A percentile compares a stretch with the other conserved stretches of the same genome.
These are phyloP conservation scores for Trinectes maculatus DNA, from an alignment of 2,113 vertebrate species.

Conservation along the genomic window DNA sequence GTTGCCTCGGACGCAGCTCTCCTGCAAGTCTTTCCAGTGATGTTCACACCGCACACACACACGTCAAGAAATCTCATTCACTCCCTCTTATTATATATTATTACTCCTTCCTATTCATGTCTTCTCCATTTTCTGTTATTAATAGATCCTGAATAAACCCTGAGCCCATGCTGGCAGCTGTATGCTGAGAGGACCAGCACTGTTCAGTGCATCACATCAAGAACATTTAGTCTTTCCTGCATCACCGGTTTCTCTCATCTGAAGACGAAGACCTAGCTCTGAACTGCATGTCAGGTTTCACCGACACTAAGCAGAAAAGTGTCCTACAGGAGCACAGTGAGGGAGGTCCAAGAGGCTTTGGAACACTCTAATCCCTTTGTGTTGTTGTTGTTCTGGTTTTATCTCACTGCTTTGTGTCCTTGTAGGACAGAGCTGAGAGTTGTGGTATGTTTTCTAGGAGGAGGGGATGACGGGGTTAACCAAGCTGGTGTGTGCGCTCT, in stretches of 20 bases:
- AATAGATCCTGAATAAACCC: constrained; percentile 22
- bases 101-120: too few relatives aligned
- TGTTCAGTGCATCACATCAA: constrained; percentile 24
- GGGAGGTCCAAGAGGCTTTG: constrained; percentile 10
- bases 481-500: background rate
- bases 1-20: constrained; percentile 49
- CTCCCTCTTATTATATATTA: too few relatives aligned
- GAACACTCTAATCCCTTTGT: constrained; percentile 17
- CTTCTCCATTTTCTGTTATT: constrained; percentile 1
- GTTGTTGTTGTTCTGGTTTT: background rate
- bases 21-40: constrained; percentile 7
- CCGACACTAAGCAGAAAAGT: constrained; percentile 22
- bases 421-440: constrained; percentile 24
- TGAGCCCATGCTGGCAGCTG: constrained; percentile 19
- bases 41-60: too few relatives aligned
- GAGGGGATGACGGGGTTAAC: constrained; percentile 7
- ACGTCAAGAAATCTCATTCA: too few relatives aligned
- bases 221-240: constrained; percentile 23
- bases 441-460: constrained; percentile 39
- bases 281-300: constrained; percentile 22
- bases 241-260: constrained; percentile 8
- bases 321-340: background rate
- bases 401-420: constrained; percentile 5
- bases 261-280: background rate
- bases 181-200: background rate